Base-by-base conservation (phyloP, 2,113 vertebrate genomes). In the Grantiella picta region DNA sequence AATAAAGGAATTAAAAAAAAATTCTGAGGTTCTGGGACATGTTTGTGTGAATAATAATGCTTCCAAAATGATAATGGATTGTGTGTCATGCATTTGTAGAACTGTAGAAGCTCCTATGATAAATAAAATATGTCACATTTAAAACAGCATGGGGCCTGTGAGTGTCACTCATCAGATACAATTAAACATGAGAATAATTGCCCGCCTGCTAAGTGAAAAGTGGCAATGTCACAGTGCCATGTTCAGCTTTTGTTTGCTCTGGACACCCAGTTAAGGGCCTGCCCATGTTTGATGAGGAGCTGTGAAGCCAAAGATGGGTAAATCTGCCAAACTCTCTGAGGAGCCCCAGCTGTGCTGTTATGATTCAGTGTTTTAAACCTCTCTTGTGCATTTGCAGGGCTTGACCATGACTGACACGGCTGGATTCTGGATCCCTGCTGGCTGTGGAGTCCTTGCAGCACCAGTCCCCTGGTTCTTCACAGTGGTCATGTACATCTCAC, bases 111-210 rank as follows among this genome's bases (percentile, higher is more conserved):
- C 84, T 66, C 78, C 75, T 89, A 54, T 54, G 71, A 92, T 89
- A 96, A 96, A 95, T 95, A 95, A 97, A 96, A 95, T 84, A 92
- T 4, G 38, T 91, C 92, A 91, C 66, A 84, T 92, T 95, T 96
- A 83, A 73, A 96, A 68, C 92, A 87, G 81, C 78, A 50, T 64
- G 90, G 53, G 65, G 85, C 75, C 91, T 63, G 23, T 69, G 52
- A 44, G 29, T 96, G 86, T 91, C 83, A 93, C 45, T 95, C 90
- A 86, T 83, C 71, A 90, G 65, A 86, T 73, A 47, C 91, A 96
- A 93, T 96, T 96, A 97, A 96, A 76, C 78, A 83, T 89, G 53
- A 31, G 40, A 83, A 60, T 84, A 94, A 95, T 93, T 92, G 85
- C 81, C 47, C 85, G 73, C 66, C 82, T 91, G 88, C 68, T 69